These are phyloP conservation scores for Oryzias curvinotus DNA, from an alignment of 2,113 vertebrate genomes.

Conservation along the genomic window DNA sequence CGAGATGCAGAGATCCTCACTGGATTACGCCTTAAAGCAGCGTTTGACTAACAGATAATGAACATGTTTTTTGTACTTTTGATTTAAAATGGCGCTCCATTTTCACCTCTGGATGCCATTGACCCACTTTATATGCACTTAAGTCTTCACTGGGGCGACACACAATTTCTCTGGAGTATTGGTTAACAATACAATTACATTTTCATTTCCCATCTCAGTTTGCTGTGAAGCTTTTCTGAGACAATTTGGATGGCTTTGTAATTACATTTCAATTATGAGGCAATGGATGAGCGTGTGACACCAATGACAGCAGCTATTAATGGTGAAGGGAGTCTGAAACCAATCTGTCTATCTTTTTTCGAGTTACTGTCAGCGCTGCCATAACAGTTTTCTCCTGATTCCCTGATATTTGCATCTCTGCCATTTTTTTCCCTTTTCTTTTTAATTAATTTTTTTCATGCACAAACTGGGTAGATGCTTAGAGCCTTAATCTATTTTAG, in stretches of 20 bases:
- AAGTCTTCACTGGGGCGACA: slow-evolving; percentile 10
- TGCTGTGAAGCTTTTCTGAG: slow-evolving; percentile 14
- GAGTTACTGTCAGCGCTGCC: slow-evolving; percentile 9
- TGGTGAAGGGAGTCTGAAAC: slow-evolving; percentile 12
- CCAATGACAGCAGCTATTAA: slow-evolving; percentile 32
- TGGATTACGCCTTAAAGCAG: neutral
- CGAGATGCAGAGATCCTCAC: no score
- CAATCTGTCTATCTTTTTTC: slow-evolving; percentile 11
- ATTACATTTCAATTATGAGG: slow-evolving; percentile 46
- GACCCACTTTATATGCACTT: slow-evolving; percentile 20
- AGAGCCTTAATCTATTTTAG: neutral
- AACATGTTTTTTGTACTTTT: slow-evolving; percentile 5
- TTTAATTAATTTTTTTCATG: no score
- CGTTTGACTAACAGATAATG: slow-evolving; percentile 12
- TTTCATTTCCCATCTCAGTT: slow-evolving; percentile 26
- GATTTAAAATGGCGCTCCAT: slow-evolving; percentile 8
- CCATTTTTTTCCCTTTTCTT: neutral
- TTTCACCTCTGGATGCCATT: slow-evolving; percentile 21
- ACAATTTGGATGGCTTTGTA: slow-evolving; percentile 43
- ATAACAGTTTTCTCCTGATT: neutral
- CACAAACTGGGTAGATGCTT: neutral
- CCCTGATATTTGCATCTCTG: no score
- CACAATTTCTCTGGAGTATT: slow-evolving; percentile 22
- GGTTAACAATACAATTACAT: slow-evolving; percentile 31
- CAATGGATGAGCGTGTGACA: slow-evolving; percentile 14